Percentiles rank a stretch among this genome's conserved stretches.
These are phyloP conservation scores for Heliangelus exortis DNA, from an alignment of 2,797 vertebrate species.

Conservation along the genomic window DNA sequence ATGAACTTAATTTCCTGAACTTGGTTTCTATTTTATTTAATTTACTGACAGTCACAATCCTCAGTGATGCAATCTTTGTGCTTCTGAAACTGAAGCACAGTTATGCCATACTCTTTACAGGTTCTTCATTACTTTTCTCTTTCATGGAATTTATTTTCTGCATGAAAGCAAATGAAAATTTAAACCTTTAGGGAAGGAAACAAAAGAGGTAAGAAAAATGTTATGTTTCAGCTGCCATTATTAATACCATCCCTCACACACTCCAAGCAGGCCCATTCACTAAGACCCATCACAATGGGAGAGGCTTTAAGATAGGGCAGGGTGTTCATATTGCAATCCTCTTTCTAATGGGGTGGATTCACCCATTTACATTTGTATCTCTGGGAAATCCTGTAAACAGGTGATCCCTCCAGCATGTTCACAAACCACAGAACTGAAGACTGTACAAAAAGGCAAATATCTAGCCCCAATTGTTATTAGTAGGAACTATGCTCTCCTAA, in stretches of 20 bases:
- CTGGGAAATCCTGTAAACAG: neutral
- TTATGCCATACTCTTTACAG: neutral
- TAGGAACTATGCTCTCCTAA: neutral
- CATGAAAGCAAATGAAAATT: neutral
- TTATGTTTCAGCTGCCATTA: neutral
- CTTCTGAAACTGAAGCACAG: neutral
- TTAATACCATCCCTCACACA: neutral
- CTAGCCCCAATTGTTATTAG: neutral
- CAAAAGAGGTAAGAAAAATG: neutral
- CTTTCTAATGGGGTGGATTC: neutral
- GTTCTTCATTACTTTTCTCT: neutral
- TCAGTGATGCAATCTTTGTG: neutral
- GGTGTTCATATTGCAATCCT: neutral
- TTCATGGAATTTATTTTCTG: neutral
- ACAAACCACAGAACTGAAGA: neutral
- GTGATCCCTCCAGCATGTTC: neutral
- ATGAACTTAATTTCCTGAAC: slow-evolving; percentile 35
- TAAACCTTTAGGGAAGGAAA: neutral
- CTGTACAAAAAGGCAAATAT: neutral
- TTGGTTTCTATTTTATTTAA: neutral
- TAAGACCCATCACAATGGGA: neutral
- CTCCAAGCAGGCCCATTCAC: neutral
- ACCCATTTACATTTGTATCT: neutral
- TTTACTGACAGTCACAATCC: neutral
- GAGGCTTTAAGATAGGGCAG: neutral